A percentile compares a stretch with the other conserved stretches of the same genome.
These are phyloP conservation scores for Phaetusa simplex DNA, from an alignment of 2,113 vertebrate species.

Conservation along the genomic window DNA sequence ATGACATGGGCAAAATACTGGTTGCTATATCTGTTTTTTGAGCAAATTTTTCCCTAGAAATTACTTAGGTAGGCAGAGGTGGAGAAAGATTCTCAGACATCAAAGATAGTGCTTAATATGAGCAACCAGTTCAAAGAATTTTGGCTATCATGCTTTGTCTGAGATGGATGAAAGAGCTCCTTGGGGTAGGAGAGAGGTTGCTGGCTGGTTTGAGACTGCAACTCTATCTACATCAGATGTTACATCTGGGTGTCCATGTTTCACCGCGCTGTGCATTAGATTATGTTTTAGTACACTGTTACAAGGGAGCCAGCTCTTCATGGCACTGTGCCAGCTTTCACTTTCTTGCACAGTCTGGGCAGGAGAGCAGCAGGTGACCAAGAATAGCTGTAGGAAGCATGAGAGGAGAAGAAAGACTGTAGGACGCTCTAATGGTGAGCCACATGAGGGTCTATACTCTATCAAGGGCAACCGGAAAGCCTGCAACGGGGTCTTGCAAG, in stretches of 20 bases:
- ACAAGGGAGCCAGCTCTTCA: not conserved
- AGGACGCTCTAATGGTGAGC: not conserved
- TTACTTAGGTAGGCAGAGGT: not conserved
- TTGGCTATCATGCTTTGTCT: not conserved
- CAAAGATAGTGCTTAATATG: not conserved
- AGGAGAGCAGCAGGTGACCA: not conserved
- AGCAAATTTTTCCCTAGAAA: not conserved
- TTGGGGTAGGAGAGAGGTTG: not conserved
- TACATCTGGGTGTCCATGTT: not conserved
- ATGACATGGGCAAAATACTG: not conserved
- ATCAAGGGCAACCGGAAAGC: not conserved
- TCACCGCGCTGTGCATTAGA: not conserved
- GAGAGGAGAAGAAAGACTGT: not conserved
- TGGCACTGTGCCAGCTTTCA: not conserved
- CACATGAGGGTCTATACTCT: not conserved
- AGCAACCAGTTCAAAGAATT: not conserved
- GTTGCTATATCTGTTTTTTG: not conserved
- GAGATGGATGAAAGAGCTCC: not conserved
- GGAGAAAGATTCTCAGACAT: not conserved
- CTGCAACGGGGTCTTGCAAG: not conserved
- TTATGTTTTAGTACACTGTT: not conserved
- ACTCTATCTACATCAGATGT: not conserved
- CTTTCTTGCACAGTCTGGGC: not conserved
- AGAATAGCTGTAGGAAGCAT: not conserved
- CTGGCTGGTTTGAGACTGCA: not conserved